These are phyloP conservation scores for Platycnemis pennipes DNA, from an alignment of 2,888 invertebrate genomes.

Conservation along the genomic window DNA sequence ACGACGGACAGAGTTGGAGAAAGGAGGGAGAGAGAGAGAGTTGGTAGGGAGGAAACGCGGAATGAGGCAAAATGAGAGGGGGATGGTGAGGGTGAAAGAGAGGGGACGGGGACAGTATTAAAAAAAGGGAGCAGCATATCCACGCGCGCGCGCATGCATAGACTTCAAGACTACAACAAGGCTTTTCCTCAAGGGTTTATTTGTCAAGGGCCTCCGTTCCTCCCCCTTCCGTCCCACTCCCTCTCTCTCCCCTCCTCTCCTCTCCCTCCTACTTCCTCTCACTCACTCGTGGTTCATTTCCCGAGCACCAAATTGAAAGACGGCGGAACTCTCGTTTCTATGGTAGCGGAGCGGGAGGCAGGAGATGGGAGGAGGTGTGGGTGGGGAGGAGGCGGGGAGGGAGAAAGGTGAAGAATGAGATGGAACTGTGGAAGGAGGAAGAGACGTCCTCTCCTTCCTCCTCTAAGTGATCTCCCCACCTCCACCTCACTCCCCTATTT, in stretches of 20 bases:
- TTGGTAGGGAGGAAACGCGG: background rate
- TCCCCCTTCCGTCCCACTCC: background rate
- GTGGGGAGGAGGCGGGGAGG: background rate
- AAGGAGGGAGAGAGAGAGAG: background rate
- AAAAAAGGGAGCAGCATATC: background rate
- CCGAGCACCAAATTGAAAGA: slow-evolving; percentile 58
- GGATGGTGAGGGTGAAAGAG: background rate
- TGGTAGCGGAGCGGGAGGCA: background rate
- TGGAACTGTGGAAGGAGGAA: background rate
- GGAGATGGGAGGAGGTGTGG: background rate
- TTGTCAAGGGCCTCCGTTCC: slow-evolving; percentile 13
- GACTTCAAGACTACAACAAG: slow-evolving; percentile 21
- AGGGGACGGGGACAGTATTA: background rate
- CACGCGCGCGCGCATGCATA: background rate
- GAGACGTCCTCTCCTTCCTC: background rate
- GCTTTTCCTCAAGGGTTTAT: slow-evolving; percentile 63
- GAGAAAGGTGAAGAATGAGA: background rate
- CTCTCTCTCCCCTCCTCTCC: background rate
- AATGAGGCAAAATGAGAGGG: too few species aligned
- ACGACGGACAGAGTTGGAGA: background rate
- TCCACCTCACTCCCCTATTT: background rate
- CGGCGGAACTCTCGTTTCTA: slow-evolving; percentile 28
- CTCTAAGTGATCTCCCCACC: background rate
- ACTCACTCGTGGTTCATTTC: slow-evolving; percentile 60
- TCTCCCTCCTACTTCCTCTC: background rate